Percentiles rank a stretch among this genome's conserved stretches.
Conservation (phyloP, 1,140 invertebrate genomes). For the Rhizoglyphus robini region DNA sequence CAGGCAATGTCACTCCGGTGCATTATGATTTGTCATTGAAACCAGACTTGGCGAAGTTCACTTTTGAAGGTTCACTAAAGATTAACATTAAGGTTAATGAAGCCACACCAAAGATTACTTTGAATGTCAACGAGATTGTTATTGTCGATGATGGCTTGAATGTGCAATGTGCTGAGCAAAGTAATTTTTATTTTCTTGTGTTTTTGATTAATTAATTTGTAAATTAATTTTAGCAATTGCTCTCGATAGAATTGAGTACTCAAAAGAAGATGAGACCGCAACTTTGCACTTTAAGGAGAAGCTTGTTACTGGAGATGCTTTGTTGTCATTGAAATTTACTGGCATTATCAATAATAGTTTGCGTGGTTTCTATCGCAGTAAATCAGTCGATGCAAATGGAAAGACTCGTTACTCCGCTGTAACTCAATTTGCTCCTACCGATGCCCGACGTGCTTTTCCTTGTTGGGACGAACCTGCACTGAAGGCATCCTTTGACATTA, state of each 20-base stretch:
- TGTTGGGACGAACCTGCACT: slow-evolving; percentile 95
- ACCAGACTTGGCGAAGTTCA: slow-evolving; percentile 52
- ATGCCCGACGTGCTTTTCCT: slow-evolving; percentile 83
- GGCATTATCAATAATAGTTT: slow-evolving; percentile 87
- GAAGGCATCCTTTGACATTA: slow-evolving; percentile 88
- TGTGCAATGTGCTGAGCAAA: neutral
- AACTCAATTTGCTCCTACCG: slow-evolving; percentile 78
- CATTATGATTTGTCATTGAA: slow-evolving; percentile 59
- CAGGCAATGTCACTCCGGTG: slow-evolving; percentile 47
- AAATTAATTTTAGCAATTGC: slow-evolving; percentile 37
- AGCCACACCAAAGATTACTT: slow-evolving; percentile 43
- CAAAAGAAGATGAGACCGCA: slow-evolving; percentile 45
- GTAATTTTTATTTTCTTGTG: neutral
- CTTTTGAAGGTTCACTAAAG: slow-evolving; percentile 53
- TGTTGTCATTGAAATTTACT: slow-evolving; percentile 44
- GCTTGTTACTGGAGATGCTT: slow-evolving; percentile 31
- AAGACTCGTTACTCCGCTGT: slow-evolving; percentile 72
- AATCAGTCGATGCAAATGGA: slow-evolving; percentile 46
- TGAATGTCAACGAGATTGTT: slow-evolving; percentile 42
- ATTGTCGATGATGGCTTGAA: slow-evolving; percentile 16
- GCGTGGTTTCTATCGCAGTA: slow-evolving; percentile 84
- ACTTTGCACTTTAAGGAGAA: slow-evolving; percentile 49
- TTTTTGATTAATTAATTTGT: too few species aligned
- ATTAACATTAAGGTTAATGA: slow-evolving; percentile 42
- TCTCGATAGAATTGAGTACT: slow-evolving; percentile 51